phyloP scores from a whole-genome alignment of 1,140 invertebrate genomes.

The Oedothorax gibbosus region DNA sequence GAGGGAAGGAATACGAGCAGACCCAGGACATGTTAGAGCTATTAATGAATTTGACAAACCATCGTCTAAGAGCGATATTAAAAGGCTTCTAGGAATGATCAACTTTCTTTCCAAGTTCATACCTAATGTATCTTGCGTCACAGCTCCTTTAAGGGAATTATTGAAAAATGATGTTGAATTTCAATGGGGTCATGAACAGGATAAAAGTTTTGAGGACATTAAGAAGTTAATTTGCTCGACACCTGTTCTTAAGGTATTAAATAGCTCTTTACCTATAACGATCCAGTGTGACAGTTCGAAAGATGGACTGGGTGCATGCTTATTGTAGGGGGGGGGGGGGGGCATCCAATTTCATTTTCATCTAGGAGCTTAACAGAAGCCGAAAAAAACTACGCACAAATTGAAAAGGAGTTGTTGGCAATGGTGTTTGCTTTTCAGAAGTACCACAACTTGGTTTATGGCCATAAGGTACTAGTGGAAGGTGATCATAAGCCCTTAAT shows the following conservation, averaged over 20 bases:
- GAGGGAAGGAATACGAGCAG: conserved; percentile 60
- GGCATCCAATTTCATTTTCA: neutral
- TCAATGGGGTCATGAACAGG: conserved; percentile 15
- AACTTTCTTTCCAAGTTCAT: conserved; percentile 55
- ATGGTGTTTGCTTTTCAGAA: conserved; percentile 69
- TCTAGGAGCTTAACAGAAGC: conserved; percentile 63
- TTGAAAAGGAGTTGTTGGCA: conserved; percentile 69
- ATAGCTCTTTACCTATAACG: conserved; percentile 47
- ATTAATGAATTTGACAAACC: conserved; percentile 61
- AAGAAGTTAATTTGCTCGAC: conserved; percentile 20
- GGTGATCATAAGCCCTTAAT: conserved; percentile 71
- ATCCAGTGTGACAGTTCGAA: conserved; percentile 38
- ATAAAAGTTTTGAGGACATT: conserved; percentile 15
- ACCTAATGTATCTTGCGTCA: conserved; percentile 33
- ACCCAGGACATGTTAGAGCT: conserved; percentile 67
- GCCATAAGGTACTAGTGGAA: conserved; percentile 68
- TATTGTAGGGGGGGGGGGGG: conserved; percentile 19
- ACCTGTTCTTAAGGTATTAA: conserved; percentile 63
- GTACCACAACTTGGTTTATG: conserved; percentile 69
- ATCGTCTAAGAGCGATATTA: conserved; percentile 14
- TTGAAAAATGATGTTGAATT: conserved; percentile 45
- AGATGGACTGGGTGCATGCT: conserved; percentile 17
- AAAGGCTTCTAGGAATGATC: conserved; percentile 30
- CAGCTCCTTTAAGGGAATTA: conserved; percentile 33
- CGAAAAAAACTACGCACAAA: conserved; percentile 67